Conservation (phyloP, 1,140 invertebrate genomes). For the Polypedilum pembai region DNA sequence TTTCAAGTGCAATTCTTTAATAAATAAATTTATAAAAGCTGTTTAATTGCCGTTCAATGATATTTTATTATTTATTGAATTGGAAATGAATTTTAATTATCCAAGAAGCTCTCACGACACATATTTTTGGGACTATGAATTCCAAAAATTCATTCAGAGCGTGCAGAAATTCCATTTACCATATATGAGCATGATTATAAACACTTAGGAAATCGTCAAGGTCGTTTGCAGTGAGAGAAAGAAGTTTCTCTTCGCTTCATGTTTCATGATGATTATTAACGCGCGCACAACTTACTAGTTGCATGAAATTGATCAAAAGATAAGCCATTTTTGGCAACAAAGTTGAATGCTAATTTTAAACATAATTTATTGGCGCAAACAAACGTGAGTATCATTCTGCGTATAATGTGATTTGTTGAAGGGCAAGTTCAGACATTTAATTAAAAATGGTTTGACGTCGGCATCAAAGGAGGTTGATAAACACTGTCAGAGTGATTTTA, state of each 20-base stretch:
- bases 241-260: neutral
- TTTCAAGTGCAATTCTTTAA: slow-evolving; percentile 24
- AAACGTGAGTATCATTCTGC: no score
- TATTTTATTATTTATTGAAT: neutral
- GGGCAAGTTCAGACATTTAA: no score
- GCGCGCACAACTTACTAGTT: neutral
- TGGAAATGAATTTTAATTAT: neutral
- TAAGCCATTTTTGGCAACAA: slow-evolving; percentile 12
- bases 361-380: neutral
- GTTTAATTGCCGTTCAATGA: slow-evolving; percentile 17
- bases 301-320: neutral
- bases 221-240: neutral
- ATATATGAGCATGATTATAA: neutral
- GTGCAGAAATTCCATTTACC: slow-evolving; percentile 5
- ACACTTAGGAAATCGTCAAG: slow-evolving; percentile 4
- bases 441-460: no score
- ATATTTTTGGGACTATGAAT: neutral
- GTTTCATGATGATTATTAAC: neutral
- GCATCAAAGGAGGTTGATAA: no score
- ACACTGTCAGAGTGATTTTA: no score
- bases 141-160: neutral
- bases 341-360: neutral
- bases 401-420: no score
- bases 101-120: neutral
- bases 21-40: slow-evolving; percentile 19